A percentile compares a stretch with the other conserved stretches of the same genome.
Evolutionary conservation across 2,888 invertebrate genomes (phyloP).

Genomic region (Drosophila falleni): DNA sequence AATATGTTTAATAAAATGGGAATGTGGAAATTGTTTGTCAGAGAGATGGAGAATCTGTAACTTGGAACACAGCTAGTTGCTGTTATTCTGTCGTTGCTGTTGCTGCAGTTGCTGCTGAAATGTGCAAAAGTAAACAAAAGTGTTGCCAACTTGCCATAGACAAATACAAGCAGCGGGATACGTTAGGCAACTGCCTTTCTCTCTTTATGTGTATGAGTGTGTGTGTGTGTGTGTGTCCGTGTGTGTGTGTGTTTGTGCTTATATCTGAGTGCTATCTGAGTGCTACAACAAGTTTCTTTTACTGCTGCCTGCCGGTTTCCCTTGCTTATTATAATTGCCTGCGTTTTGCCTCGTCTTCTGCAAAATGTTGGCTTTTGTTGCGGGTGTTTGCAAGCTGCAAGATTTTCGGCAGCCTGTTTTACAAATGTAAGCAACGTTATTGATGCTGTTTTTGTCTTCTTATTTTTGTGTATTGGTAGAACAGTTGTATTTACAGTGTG

Average conservation of each 20-base stretch:
- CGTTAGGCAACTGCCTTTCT: constrained; percentile 38
- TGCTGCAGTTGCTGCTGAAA: constrained; percentile 54
- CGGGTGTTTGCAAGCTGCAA: constrained; percentile 45
- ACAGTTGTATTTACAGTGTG: constrained; percentile 8
- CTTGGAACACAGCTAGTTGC: constrained; percentile 29
- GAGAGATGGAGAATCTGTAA: constrained; percentile 5
- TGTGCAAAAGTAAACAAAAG: constrained; percentile 81
- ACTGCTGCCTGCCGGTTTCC: constrained; percentile 51
- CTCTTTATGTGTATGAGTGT: not conserved
- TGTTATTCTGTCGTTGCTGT: constrained; percentile 5
- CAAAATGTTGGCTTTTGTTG: constrained; percentile 51
- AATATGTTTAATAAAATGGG: no score
- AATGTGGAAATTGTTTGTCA: not conserved
- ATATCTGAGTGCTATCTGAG: constrained; percentile 52
- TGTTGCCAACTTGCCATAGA: constrained; percentile 74
- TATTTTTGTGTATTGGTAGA: constrained; percentile 9
- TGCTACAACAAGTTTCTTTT: constrained; percentile 63
- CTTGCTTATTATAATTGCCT: constrained; percentile 77
- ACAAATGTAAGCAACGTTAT: constrained; percentile 70
- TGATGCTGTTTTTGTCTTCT: constrained; percentile 50
- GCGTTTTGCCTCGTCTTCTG: constrained; percentile 55
- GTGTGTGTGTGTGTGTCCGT: not conserved
- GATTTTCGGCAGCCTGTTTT: constrained; percentile 52
- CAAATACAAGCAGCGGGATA: constrained; percentile 63
- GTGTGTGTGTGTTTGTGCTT: constrained; percentile 21